Conservation (phyloP, 2,888 invertebrate genomes). For the Drosophila borborema region DNA sequence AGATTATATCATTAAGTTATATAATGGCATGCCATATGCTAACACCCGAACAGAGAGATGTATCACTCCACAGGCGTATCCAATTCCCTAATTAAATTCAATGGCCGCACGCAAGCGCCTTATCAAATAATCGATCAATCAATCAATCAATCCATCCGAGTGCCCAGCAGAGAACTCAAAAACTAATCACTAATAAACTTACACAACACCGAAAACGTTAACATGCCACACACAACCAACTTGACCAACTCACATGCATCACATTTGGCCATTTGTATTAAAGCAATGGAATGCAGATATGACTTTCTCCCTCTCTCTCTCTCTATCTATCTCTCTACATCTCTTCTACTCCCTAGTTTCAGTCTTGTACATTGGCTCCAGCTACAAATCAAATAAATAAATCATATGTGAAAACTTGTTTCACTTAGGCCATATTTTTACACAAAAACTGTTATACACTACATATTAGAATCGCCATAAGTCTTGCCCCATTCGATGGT, state of each 20-base stretch:
- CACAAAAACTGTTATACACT: slow-evolving; percentile 58
- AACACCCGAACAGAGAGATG: slow-evolving; percentile 9
- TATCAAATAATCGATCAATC: slow-evolving; percentile 43
- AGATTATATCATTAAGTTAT: slow-evolving; percentile 47
- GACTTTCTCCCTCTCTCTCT: neutral
- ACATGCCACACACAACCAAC: slow-evolving; percentile 36
- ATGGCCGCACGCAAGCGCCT: slow-evolving; percentile 34
- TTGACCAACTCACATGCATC: slow-evolving; percentile 17
- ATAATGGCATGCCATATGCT: slow-evolving; percentile 18
- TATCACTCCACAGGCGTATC: slow-evolving; percentile 18
- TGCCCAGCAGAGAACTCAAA: slow-evolving; percentile 39
- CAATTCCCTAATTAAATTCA: slow-evolving; percentile 50
- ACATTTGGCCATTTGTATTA: neutral
- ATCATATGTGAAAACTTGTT: slow-evolving; percentile 76
- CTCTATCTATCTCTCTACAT: neutral
- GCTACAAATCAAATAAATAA: slow-evolving; percentile 72
- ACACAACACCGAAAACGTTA: slow-evolving; percentile 48
- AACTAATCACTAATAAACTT: slow-evolving; percentile 73
- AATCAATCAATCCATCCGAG: slow-evolving; percentile 60
- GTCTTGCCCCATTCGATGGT: slow-evolving; percentile 40
- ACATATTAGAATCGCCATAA: slow-evolving; percentile 65
- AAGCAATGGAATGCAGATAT: neutral
- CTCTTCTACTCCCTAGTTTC: neutral
- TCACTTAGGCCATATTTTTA: slow-evolving; percentile 75
- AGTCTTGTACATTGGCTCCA: slow-evolving; percentile 19